These are phyloP conservation scores for Mastigias papua DNA, from an alignment of 30 jellyfish, hydroid and myxozoan species.

Conservation along the genomic window DNA sequence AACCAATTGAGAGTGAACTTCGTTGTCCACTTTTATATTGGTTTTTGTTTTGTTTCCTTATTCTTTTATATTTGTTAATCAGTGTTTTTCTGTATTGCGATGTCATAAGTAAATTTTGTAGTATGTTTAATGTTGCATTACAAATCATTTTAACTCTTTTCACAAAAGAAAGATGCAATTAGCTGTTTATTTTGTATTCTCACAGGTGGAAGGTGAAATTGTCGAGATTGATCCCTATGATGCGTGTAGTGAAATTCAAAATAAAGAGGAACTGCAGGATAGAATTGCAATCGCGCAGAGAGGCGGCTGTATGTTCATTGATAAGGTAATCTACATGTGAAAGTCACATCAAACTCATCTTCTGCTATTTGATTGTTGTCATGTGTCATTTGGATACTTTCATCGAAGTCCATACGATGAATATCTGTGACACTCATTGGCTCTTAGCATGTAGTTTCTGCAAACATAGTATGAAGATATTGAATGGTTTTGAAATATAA, in stretches of 20 bases:
- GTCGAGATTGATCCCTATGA: slow-evolving; percentile 87
- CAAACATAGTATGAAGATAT: too few relatives aligned
- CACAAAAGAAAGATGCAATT: background rate
- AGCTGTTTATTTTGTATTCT: background rate
- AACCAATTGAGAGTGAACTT: too few relatives aligned
- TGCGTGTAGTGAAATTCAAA: slow-evolving; percentile 80
- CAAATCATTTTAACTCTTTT: too few relatives aligned
- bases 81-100: too few relatives aligned
- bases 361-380: background rate
- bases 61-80: too few relatives aligned
- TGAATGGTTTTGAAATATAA: too few relatives aligned
- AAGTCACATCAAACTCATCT: background rate
- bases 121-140: background rate
- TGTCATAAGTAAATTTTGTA: background rate
- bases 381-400: too few relatives aligned
- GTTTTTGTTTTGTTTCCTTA: too few relatives aligned
- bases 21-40: too few relatives aligned
- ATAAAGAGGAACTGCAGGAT: slow-evolving; percentile 60
- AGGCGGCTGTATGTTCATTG: slow-evolving; percentile 97
- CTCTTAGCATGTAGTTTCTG: too few relatives aligned
- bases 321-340: slow-evolving; percentile 72
- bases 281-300: slow-evolving; percentile 85
- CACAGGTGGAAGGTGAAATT: slow-evolving; percentile 79
- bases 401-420: too few relatives aligned
- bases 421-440: too few relatives aligned